Conservation (phyloP, 2,888 invertebrate species). For the Cosmia trapezina region DNA sequence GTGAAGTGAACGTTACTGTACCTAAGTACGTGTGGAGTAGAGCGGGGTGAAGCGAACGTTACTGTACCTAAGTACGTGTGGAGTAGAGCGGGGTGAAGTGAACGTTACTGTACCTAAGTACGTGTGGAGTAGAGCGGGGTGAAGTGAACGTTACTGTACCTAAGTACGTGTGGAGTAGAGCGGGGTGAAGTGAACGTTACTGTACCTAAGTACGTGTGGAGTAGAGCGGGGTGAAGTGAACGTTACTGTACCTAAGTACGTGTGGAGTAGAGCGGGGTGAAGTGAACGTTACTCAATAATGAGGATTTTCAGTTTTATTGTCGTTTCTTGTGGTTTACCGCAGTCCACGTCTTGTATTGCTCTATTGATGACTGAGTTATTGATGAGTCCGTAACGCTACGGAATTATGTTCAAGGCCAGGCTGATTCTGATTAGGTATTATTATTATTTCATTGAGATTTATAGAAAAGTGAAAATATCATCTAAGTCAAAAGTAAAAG, state of each 20-base stretch:
- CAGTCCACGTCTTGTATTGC: conserved; percentile 13
- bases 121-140: conserved; percentile 29
- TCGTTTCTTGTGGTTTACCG: conserved; percentile 33
- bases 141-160: no score
- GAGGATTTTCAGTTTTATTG: conserved; percentile 5
- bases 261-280: conserved; percentile 24
- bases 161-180: conserved; percentile 26
- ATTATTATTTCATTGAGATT: background rate
- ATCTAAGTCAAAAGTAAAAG: background rate
- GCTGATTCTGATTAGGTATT: background rate
- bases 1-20: background rate
- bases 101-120: conserved; percentile 37
- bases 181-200: no score
- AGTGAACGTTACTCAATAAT: background rate
- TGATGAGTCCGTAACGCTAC: background rate
- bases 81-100: no score
- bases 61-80: conserved; percentile 38
- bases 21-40: no score
- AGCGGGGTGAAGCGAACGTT: conserved; percentile 5
- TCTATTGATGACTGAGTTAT: conserved; percentile 23
- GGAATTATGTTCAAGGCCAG: background rate
- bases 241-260: conserved; percentile 36
- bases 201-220: conserved; percentile 39
- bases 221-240: no score
- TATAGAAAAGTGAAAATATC: background rate